Evolutionary conservation across 1,140 invertebrate genomes (phyloP), one percentile per base, ranked within the genome.

Genomic region (Drosophila bocqueti): DNA sequence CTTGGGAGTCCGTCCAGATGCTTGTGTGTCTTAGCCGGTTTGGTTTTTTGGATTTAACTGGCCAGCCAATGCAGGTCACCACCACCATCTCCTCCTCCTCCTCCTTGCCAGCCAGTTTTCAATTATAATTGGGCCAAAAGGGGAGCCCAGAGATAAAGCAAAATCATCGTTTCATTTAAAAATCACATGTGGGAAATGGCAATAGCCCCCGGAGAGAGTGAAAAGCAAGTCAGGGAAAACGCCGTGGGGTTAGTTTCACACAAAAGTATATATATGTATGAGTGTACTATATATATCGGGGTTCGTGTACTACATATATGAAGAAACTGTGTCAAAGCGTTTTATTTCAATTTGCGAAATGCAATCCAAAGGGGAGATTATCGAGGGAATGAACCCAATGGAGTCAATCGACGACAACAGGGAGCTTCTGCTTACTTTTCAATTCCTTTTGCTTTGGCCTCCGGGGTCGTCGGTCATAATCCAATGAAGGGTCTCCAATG

Each of bases 161-260:
- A 69, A 40, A 76, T 68, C 62, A 68, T 73, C 46, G 72, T 87
- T 84, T 81, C 83, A 81, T 76, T 89, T 84, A 77, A 84, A 73
- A 87, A 79, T 78, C 74, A 63, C 69, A 84, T 76, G 64, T 61
- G 71, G 69, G 55, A 42, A 61, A 49, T 40, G 38, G 21, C 52
- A 21, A 43, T 18, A 29, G 54, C 36, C 26, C 3, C 36, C 8
- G 21, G 47, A 31, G 15, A 49, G 15, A 40, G 16, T 24, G 38
- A 34, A 61, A 68, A 18, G 46, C 21, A 31, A 31, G 47, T n/a
- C 31, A 58, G 43, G 50, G 66, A 57, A 71, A 74, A 71, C 24
- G 75, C 74, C 21, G 9, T 24, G n/a, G 29, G 52, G 42, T 7
- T 18, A 45, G 34, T 16, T 54, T 24, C 55, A 15, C 18, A 52